These are phyloP conservation scores for Spodoptera litura DNA, from an alignment of 1,140 invertebrate genomes.

Conservation along the genomic window DNA sequence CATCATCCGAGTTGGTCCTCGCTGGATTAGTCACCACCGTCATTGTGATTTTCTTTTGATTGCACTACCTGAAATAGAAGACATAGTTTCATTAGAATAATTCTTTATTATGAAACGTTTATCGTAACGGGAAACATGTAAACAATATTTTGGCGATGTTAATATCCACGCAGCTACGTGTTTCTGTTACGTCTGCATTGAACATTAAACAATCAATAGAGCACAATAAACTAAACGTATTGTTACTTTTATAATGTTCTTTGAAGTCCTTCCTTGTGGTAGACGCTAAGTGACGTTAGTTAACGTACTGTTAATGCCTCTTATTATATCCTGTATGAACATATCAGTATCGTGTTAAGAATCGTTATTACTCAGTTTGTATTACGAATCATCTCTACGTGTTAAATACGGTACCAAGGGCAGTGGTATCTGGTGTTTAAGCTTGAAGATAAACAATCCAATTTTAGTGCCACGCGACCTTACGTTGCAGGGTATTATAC, in stretches of 20 bases:
- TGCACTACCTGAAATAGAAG: constrained; percentile 63
- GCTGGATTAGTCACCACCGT: constrained; percentile 83
- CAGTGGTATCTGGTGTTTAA: constrained; percentile 53
- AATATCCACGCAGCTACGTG: too few species aligned
- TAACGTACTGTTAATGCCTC: constrained; percentile 64
- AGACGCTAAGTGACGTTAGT: constrained; percentile 61
- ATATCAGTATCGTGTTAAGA: constrained; percentile 79
- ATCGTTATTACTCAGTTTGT: constrained; percentile 77
- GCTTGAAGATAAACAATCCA: not conserved
- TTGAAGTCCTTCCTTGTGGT: constrained; percentile 49
- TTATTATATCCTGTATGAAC: constrained; percentile 63
- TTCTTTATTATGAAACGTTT: not conserved
- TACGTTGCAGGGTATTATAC: too few species aligned
- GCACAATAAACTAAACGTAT: not conserved
- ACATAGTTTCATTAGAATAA: constrained; percentile 33
- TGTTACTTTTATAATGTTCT: constrained; percentile 22
- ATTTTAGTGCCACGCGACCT: not conserved
- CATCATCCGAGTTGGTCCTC: constrained; percentile 64
- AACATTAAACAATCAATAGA: constrained; percentile 2
- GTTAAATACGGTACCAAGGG: constrained; percentile 77
- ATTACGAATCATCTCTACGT: constrained; percentile 69
- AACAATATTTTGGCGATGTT: too few species aligned
- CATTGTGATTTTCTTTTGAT: constrained; percentile 62
- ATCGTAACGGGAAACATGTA: too few species aligned
- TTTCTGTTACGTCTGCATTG: not conserved